Base-by-base conservation (phyloP, 2,113 vertebrate species). In the Oceanites oceanicus region DNA sequence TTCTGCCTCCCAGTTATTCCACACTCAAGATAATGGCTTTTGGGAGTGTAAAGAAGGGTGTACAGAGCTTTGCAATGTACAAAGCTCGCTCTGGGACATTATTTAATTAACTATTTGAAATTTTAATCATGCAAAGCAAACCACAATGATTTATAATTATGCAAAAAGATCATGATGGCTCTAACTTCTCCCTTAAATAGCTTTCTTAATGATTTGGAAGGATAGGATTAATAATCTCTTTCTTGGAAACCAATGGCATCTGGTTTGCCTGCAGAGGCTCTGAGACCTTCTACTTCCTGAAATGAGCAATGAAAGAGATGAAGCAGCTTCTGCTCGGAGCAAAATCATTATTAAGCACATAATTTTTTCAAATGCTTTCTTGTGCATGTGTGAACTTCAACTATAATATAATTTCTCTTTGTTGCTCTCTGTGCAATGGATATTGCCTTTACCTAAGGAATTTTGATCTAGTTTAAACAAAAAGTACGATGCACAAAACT, bases 301-400 rank as follows among this genome's bases (percentile, higher is more conserved):
- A 95, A 91, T 15, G 18, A 81, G 23, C 65, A 86, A 56, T 21
- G 36, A 55, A 88, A 91, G 38, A 71, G 25, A 84, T 55, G 9
- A 94, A 94, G 30, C 12, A 86, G 26, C 27, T 96, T 88, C 79
- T 93, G 59, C 85, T 95, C 63, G 72, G 56, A 95, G 75, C 81
- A 93, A 96, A 88, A 80, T 58, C 87, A 56, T 65, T 74, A 78
- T 92, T 88, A 84, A 63, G 49, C 49, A 47, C 53, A 40, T 52
- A 80, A 90, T 55, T 88, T 55, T 88, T 67, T 78, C 29, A 86
- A 92, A 83, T 0, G 0, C 47, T 92, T 95, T 66, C 80, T n/a
- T 58, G 42, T 55, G 92, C 42, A 66, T 7, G 26, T 80, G 67
- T 73, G 55, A 96, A 86, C 14, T 78, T 78, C 61, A 87, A 20